Percentiles rank a stretch among this genome's conserved stretches.
These are phyloP conservation scores for Leptodactylus fuscus DNA, from an alignment of 2,113 vertebrate genomes.

Conservation along the genomic window DNA sequence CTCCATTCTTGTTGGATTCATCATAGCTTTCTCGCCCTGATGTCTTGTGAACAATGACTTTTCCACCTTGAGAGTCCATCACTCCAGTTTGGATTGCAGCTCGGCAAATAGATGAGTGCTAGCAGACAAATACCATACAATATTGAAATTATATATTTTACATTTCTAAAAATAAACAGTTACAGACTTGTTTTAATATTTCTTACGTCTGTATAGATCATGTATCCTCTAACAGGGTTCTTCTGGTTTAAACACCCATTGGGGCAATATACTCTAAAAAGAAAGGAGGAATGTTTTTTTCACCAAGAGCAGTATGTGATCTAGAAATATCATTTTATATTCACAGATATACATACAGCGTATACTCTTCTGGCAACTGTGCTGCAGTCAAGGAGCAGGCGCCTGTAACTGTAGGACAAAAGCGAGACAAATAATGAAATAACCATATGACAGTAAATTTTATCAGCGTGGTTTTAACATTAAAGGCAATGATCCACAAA, in stretches of 20 bases:
- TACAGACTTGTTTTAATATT: too few species aligned
- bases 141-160: not conserved
- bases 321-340: not conserved
- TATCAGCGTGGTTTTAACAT: too few species aligned
- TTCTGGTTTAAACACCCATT: not conserved
- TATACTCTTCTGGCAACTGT: not conserved
- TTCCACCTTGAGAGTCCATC: not conserved
- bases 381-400: not conserved
- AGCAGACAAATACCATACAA: not conserved
- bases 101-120: constrained; percentile 30
- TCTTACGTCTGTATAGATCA: not conserved
- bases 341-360: constrained; percentile 6
- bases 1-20: constrained; percentile 20
- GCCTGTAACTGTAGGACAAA: not conserved
- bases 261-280: constrained; percentile 26
- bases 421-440: too few species aligned
- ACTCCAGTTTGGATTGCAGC: constrained; percentile 15
- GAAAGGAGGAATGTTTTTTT: not conserved
- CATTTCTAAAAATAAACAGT: not conserved
- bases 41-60: not conserved
- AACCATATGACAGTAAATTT: too few species aligned
- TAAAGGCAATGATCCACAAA: too few species aligned
- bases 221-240: not conserved
- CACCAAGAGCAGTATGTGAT: not conserved
- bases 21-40: not conserved